Percentiles rank a stretch among this genome's conserved stretches.
These are phyloP conservation scores for Pogonus chalceus DNA, from an alignment of 1,140 invertebrate species.

Conservation along the genomic window DNA sequence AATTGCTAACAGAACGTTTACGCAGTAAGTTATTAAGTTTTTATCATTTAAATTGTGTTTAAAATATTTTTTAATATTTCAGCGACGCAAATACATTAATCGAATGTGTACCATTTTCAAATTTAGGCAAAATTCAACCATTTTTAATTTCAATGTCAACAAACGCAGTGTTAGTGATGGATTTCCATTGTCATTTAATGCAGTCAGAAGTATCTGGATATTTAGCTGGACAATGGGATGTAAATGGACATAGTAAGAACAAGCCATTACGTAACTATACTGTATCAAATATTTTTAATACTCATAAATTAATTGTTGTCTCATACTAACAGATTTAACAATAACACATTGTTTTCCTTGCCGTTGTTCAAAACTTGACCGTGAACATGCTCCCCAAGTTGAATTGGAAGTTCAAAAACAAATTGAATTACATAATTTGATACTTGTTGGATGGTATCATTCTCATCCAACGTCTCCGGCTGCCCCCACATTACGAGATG, in stretches of 20 bases:
- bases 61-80: conserved; percentile 22
- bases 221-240: conserved; percentile 88
- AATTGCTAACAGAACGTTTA: conserved; percentile 54
- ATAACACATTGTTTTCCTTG: conserved; percentile 86
- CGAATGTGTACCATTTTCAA: conserved; percentile 77
- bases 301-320: too few relatives aligned
- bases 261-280: too few relatives aligned
- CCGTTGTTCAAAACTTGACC: conserved; percentile 68
- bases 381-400: conserved; percentile 56
- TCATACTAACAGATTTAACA: conserved; percentile 56
- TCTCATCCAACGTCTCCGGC: conserved; percentile 85
- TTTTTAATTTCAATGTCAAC: conserved; percentile 82
- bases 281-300: too few relatives aligned
- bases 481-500: conserved; percentile 80
- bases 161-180: conserved; percentile 78
- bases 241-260: conserved; percentile 80
- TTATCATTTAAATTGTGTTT: conserved; percentile 10
- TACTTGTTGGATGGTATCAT: conserved; percentile 91
- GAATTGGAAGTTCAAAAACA: conserved; percentile 72
- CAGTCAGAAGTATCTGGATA: conserved; percentile 90
- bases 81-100: conserved; percentile 83
- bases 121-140: conserved; percentile 81
- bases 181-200: conserved; percentile 89
- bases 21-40: conserved; percentile 47
- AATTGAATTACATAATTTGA: conserved; percentile 71